Base-by-base conservation (phyloP, 1,140 invertebrate species). In the Heliconius eleuchia region DNA sequence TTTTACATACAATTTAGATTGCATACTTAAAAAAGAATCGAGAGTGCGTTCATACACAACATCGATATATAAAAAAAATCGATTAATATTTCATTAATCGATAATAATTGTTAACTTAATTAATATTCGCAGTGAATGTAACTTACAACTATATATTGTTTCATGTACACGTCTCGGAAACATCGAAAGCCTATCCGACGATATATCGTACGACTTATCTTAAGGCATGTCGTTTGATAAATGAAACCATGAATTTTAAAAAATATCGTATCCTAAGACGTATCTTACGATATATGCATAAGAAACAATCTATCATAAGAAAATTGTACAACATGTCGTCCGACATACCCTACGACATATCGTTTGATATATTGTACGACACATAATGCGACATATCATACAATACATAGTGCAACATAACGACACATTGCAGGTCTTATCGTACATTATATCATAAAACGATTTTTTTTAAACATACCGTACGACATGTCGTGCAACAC, bases 41-140 rank as follows among this genome's bases (percentile, higher is more conserved):
- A 82, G 82, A 79, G 86, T 90, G 91, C 91, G 87, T 85, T 86
- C 86, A 84, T 88, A 89, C 90, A 91, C 90, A 89, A 90, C 92
- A 91, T 89, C 88, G 80, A 89, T 86, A 89, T 85, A 83, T 85
- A 89, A 86, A 88, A 86, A 89, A 86, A 81, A 84, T 80, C 77
- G 77, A 86, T 84, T 82, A 84, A 83, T 82, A 52, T 80, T 60
- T 57, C 46, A 80, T 84, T 86, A 87, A 86, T 84, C 74, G 74
- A 80, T 74, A 66, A 81, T 52, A 52, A 52, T 52, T 6, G 19
- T 82, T 87, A 91, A 89, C 90, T 92, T 93, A 93, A 34, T 77
- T 91, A 92, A 88, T 92, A 92, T 94, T 92, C 90, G 90, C 92
- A 91, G 86, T 89, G 84, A 80, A 84, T 84, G 84, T 87, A 81